Percentiles rank a stretch among this genome's conserved stretches.
Evolutionary conservation across 2,797 vertebrate species (phyloP).

Genomic region (Microctenopoma stevenorrisi): DNA sequence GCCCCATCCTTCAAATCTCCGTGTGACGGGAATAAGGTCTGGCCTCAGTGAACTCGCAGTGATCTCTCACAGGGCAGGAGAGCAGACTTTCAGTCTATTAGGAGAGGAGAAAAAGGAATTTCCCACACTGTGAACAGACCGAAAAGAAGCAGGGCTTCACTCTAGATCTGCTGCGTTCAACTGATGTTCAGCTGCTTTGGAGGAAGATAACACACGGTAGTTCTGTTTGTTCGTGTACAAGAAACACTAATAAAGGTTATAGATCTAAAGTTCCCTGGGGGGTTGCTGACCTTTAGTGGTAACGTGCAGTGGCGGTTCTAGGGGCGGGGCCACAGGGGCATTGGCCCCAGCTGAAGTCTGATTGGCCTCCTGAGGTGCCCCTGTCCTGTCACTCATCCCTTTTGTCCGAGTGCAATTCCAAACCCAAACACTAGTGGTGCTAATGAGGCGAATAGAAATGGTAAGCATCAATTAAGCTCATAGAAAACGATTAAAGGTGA

Average conservation of each 20-base stretch:
- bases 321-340: too few species aligned
- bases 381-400: too few species aligned
- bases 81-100: conserved; percentile 6
- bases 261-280: neutral
- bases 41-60: conserved; percentile 24
- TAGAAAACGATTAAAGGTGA: too few species aligned
- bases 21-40: conserved; percentile 42
- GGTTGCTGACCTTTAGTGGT: neutral
- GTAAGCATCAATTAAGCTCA: too few species aligned
- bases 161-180: conserved; percentile 4
- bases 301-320: too few species aligned
- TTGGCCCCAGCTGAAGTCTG: too few species aligned
- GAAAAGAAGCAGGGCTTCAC: neutral
- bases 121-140: neutral
- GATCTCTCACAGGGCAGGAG: conserved; percentile 32
- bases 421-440: too few species aligned
- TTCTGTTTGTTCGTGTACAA: too few species aligned
- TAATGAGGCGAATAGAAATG: too few species aligned
- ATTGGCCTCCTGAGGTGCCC: too few species aligned
- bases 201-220: neutral
- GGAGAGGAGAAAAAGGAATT: neutral
- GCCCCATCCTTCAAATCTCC: conserved; percentile 41
- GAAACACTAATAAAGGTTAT: neutral
- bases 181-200: neutral
- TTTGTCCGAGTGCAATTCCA: too few species aligned